Evolutionary conservation across 2,797 vertebrate species (phyloP).

Genomic region (Margarornis squamiger): DNA sequence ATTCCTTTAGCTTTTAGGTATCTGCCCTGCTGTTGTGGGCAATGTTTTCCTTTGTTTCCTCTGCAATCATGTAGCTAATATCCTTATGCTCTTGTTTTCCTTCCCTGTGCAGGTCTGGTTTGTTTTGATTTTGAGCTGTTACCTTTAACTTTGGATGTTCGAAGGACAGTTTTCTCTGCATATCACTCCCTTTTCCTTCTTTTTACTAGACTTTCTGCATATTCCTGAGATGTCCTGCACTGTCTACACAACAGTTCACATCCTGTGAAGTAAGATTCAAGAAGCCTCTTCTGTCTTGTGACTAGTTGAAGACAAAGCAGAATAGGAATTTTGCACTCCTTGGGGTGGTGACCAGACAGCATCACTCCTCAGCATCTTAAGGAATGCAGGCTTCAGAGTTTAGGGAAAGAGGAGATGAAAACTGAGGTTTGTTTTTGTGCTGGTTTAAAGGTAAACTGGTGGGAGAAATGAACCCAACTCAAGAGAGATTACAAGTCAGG

Average conservation of each 20-base stretch:
- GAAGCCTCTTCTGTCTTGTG: neutral
- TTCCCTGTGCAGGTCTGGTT: neutral
- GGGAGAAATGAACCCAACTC: too few relatives aligned
- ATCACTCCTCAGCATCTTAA: rapidly evolving
- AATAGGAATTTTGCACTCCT: neutral
- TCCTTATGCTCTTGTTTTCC: neutral
- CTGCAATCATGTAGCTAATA: neutral
- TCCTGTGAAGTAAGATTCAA: neutral
- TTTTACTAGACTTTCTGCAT: neutral
- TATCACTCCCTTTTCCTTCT: neutral
- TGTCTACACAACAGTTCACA: neutral
- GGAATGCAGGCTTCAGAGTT: neutral
- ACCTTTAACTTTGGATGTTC: neutral
- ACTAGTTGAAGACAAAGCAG: neutral
- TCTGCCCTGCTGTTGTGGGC: neutral
- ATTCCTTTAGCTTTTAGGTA: neutral
- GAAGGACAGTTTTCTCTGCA: neutral
- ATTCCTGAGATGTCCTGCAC: neutral
- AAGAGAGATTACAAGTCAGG: too few relatives aligned
- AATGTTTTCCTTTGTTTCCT: neutral
- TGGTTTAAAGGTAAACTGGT: too few relatives aligned
- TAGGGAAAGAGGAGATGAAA: neutral
- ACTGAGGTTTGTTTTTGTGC: neutral
- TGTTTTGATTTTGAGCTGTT: neutral
- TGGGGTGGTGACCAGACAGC: neutral